Base-by-base conservation (phyloP, 2,888 invertebrate genomes). In the Enchytraeus crypticus region DNA sequence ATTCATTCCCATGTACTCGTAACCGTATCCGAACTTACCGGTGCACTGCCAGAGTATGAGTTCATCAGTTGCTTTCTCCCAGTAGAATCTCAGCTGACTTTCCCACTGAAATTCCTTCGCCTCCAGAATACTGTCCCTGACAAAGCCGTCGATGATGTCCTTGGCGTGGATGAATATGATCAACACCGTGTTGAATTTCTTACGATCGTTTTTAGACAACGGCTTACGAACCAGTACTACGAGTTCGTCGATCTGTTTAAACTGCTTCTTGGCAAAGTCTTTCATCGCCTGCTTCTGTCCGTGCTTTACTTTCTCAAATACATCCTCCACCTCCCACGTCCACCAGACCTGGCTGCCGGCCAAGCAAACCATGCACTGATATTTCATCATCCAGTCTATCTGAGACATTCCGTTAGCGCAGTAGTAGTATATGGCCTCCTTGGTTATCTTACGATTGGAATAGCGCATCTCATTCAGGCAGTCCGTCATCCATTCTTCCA, bases 1-100 rank as follows among this genome's bases (percentile, higher is more conserved):
- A 77, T 91, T 92, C 11, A 92, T 80, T 0, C 93, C 93, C 91
- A 92, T 92, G 77, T 93, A 93, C 76, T 93, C 93, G 76, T 92
- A 92, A 4, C 93, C 93, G 72, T 92, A 93, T 64, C 90, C 88
- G 75, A 93, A 93, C 29, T 84, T 80, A 49, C 90, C 89, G 73
- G 81, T 64, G 74, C 92, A 93, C 74, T 93, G 93, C 30, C 86
- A 83, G 23, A 92, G 86, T 80, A 86, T 85, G 23, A 91, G 77
- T 71, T 89, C 88, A 74, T 92, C 91, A 47, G 86, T 82, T 61
- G 84, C 83, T 73, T 87, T 88, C 1, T 87, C 81, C 93, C 93
- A 93, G 75, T 93, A 93, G 81, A 92, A 92, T 60, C 92, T 82
- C 62, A 93, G 81, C 78, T 93, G 92, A 73, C 90, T 90, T 78